phyloP scores from a whole-genome alignment of 2,797 vertebrate genomes.

The Otus scops region DNA sequence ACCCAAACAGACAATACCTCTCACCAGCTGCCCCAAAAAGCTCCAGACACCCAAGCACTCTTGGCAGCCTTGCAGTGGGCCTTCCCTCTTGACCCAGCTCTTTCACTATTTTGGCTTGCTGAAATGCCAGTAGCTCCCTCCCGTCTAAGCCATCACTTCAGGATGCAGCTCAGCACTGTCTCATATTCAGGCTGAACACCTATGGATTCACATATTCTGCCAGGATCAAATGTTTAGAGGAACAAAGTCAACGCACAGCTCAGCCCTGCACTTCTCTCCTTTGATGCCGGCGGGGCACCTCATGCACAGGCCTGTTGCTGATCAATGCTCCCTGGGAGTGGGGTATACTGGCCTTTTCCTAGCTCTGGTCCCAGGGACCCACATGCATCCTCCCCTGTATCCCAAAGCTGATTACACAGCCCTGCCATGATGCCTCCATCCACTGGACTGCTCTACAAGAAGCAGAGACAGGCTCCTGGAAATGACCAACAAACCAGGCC shows the following conservation, averaged over 20 bases:
- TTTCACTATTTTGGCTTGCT: not conserved
- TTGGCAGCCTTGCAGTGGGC: not conserved
- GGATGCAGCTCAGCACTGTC: not conserved
- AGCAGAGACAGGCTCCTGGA: not conserved
- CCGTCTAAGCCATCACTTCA: not conserved
- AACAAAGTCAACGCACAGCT: not conserved
- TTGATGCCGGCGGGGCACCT: not conserved
- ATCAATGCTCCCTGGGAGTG: not conserved
- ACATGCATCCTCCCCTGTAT: not conserved
- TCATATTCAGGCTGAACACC: not conserved
- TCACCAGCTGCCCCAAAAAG: not conserved
- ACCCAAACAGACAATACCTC: not conserved
- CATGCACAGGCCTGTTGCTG: not conserved
- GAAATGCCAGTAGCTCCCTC: not conserved
- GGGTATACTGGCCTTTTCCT: not conserved
- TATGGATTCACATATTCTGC: not conserved
- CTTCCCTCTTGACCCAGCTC: not conserved
- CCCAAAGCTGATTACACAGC: not conserved
- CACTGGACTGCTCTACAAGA: not conserved
- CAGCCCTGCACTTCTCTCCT: not conserved
- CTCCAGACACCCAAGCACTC: not conserved
- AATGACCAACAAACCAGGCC: not conserved
- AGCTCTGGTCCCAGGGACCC: not conserved
- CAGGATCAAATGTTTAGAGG: not conserved
- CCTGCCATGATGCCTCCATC: not conserved